A percentile compares a stretch with the other conserved stretches of the same genome.
phyloP scores from a whole-genome alignment of 2,113 vertebrate genomes.

The Passer domesticus region DNA sequence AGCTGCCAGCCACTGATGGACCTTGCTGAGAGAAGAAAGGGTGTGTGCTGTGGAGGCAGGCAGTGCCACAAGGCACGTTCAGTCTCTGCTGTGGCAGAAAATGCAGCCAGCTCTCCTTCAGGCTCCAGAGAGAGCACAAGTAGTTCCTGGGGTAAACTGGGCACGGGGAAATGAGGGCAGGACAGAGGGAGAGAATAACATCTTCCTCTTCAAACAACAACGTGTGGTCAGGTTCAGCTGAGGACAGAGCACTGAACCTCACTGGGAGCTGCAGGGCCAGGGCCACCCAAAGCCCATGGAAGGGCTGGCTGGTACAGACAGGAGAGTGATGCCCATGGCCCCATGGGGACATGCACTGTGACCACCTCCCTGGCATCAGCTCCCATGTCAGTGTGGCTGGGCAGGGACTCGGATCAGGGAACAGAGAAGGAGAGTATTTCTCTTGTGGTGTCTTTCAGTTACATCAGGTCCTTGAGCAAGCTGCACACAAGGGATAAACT shows the following conservation, averaged over 20 bases:
- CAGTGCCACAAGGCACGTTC: fast-evolving
- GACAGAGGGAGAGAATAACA: neutral
- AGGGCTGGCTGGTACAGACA: neutral
- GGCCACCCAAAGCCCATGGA: neutral
- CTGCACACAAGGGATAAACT: neutral
- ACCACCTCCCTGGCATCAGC: neutral
- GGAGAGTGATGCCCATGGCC: neutral
- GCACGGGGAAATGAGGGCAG: neutral
- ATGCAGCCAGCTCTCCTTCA: neutral
- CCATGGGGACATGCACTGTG: neutral
- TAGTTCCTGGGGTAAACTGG: neutral
- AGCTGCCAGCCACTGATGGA: neutral
- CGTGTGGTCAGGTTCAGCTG: neutral
- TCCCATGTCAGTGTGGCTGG: fast-evolving
- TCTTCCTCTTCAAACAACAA: neutral
- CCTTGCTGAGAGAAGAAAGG: neutral
- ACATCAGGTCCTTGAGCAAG: neutral
- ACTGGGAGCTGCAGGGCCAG: neutral
- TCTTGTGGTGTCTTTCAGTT: neutral
- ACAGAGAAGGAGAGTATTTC: neutral
- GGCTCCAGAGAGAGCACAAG: neutral
- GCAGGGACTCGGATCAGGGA: neutral
- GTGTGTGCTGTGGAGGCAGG: neutral
- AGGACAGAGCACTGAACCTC: neutral
- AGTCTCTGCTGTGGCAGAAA: neutral